These are phyloP conservation scores for Polypedilum pembai DNA, from an alignment of 1,140 invertebrate genomes.

Conservation along the genomic window DNA sequence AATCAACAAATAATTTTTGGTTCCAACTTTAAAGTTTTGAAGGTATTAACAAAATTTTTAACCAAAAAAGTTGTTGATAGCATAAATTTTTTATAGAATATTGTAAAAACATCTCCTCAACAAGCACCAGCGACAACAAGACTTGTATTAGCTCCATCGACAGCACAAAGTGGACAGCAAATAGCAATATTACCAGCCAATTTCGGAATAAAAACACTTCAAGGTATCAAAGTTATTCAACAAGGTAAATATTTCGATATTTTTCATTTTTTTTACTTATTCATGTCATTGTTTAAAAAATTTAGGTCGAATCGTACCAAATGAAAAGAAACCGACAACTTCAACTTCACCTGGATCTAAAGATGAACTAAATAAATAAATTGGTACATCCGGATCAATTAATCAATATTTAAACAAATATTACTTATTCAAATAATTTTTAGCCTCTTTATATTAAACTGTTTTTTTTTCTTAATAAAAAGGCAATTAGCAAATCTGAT, in stretches of 20 bases:
- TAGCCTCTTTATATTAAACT: no score
- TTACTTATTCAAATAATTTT: no score
- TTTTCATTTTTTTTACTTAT: not conserved
- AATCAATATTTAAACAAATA: no score
- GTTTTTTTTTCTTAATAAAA: no score
- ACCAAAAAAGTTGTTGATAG: not conserved
- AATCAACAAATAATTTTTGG: conserved; percentile 24
- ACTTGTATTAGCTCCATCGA: conserved; percentile 56
- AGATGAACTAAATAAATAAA: no score
- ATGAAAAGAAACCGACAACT: not conserved
- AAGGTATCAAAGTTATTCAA: conserved; percentile 59
- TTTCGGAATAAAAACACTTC: conserved; percentile 56
- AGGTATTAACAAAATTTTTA: not conserved
- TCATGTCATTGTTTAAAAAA: no score
- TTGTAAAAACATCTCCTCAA: conserved; percentile 24
- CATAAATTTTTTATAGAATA: conserved; percentile 30
- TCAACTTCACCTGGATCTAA: no score
- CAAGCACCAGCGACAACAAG: conserved; percentile 36
- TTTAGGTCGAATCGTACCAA: not conserved
- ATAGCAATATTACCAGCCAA: conserved; percentile 48
- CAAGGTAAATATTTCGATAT: conserved; percentile 2
- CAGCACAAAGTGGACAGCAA: conserved; percentile 45
- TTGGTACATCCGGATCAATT: no score
- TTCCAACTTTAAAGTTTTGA: conserved; percentile 28
- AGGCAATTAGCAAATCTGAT: no score